phyloP scores from a whole-genome alignment of 1,140 invertebrate genomes.

The Drosophila equinoxialis region DNA sequence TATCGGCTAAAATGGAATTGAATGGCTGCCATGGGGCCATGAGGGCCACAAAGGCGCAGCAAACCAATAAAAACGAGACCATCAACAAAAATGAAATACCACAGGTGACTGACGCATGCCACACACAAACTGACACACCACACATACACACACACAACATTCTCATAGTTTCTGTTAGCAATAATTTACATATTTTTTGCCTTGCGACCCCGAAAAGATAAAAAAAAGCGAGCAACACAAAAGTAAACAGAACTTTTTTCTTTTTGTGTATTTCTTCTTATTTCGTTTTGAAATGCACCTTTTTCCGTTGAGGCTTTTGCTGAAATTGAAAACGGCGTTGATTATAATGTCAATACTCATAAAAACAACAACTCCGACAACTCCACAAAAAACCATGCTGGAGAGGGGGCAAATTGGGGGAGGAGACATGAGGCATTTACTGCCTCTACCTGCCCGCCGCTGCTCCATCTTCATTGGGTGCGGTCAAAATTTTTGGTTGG shows the following conservation, averaged over 20 bases:
- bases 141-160: not conserved
- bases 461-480: conserved; percentile 51
- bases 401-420: conserved; percentile 23
- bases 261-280: conserved; percentile 14
- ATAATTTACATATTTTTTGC: conserved; percentile 74
- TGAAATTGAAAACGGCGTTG: conserved; percentile 81
- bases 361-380: conserved; percentile 54
- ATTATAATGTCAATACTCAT: conserved; percentile 80
- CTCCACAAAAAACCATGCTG: conserved; percentile 28
- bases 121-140: conserved; percentile 42
- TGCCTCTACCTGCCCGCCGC: conserved; percentile 8
- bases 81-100: conserved; percentile 63
- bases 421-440: conserved; percentile 35
- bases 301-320: conserved; percentile 50
- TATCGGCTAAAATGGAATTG: conserved; percentile 19
- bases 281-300: conserved; percentile 51
- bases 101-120: conserved; percentile 75
- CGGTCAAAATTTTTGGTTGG: conserved; percentile 68
- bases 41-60: conserved; percentile 19
- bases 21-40: conserved; percentile 20
- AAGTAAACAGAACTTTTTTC: conserved; percentile 70
- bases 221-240: conserved; percentile 60
- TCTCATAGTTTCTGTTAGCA: conserved; percentile 32
- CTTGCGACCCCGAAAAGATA: conserved; percentile 18
- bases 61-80: conserved; percentile 70